Conservation (phyloP, 2,888 invertebrate genomes). For the Chrysopilus asiliformis region DNA sequence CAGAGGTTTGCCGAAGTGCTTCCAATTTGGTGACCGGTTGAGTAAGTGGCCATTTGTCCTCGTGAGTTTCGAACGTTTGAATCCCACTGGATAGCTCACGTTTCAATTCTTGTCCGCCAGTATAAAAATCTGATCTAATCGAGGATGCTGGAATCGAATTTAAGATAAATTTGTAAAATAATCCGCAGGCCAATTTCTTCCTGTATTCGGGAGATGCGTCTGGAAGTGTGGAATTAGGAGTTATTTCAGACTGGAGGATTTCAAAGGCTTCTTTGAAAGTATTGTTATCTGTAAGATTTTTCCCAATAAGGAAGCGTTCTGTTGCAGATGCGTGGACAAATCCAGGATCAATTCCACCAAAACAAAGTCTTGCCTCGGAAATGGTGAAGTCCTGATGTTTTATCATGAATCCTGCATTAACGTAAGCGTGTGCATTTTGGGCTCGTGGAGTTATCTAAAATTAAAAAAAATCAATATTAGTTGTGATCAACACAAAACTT, state of each 20-base stretch:
- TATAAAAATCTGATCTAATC: slow-evolving; percentile 38
- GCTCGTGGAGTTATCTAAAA: slow-evolving; percentile 48
- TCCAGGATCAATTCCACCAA: slow-evolving; percentile 41
- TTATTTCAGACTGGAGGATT: slow-evolving; percentile 44
- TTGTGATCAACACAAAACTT: no score
- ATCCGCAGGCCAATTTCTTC: slow-evolving; percentile 52
- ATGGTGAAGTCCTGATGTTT: slow-evolving; percentile 38
- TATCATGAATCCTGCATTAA: slow-evolving; percentile 59
- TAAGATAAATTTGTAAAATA: slow-evolving; percentile 67
- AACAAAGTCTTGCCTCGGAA: slow-evolving; percentile 44
- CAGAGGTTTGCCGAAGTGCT: slow-evolving; percentile 51
- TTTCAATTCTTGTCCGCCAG: slow-evolving; percentile 45
- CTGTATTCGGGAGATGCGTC: slow-evolving; percentile 57
- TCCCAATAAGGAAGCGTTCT: slow-evolving; percentile 37
- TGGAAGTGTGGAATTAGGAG: slow-evolving; percentile 48
- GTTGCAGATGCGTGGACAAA: slow-evolving; percentile 42
- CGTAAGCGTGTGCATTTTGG: slow-evolving; percentile 61
- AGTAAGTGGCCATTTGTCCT: slow-evolving; percentile 58
- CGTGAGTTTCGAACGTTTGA: slow-evolving; percentile 57
- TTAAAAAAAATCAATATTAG: no score
- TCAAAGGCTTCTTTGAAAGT: slow-evolving; percentile 40
- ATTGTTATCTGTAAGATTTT: slow-evolving; percentile 35
- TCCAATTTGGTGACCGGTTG: slow-evolving; percentile 63
- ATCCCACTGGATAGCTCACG: slow-evolving; percentile 52
- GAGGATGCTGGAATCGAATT: slow-evolving; percentile 40